These are phyloP conservation scores for Squalus acanthias DNA, from an alignment of 2,797 vertebrate species.

Conservation along the genomic window DNA sequence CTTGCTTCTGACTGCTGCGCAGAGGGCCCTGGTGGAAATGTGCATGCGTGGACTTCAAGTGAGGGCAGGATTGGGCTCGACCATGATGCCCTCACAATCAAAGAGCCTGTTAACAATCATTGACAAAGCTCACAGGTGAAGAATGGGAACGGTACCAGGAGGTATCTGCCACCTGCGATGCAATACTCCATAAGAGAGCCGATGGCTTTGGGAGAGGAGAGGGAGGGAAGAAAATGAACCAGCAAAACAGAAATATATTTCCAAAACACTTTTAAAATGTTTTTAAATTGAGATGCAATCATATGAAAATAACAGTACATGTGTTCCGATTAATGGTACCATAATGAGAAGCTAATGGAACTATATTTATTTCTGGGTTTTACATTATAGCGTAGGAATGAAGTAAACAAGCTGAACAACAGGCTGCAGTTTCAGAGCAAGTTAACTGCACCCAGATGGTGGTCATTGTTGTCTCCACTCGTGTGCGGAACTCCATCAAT, in stretches of 20 bases:
- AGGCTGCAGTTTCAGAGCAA: neutral
- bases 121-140: neutral
- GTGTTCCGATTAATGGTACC: too few relatives aligned
- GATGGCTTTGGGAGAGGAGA: neutral
- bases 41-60: neutral
- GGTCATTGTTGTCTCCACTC: neutral
- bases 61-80: too few relatives aligned
- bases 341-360: neutral
- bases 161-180: neutral
- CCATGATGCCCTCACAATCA: neutral
- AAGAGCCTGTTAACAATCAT: neutral
- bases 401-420: neutral
- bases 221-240: neutral
- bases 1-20: neutral
- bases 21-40: neutral
- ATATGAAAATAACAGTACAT: neutral
- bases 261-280: neutral
- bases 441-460: neutral
- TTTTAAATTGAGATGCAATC: neutral
- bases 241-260: neutral
- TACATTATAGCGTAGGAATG: neutral
- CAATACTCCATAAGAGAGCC: neutral
- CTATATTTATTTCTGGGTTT: constrained; percentile 7
- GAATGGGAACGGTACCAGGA: neutral
- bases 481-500: neutral